These are phyloP conservation scores for Megamerina dolium DNA, from an alignment of 2,888 invertebrate species.

Conservation along the genomic window DNA sequence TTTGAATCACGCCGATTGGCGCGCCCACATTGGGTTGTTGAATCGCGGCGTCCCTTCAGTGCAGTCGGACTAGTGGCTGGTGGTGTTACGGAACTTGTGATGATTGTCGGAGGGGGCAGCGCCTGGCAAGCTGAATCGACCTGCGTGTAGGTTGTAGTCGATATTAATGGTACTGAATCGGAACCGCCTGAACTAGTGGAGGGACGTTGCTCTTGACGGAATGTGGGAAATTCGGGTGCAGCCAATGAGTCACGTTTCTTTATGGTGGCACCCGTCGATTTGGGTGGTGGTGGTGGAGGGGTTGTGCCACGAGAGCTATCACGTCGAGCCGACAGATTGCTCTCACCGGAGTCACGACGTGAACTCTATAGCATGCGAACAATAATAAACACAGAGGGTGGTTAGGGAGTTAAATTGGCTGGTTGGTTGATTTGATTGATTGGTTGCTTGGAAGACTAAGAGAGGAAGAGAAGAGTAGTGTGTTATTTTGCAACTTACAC, in stretches of 20 bases:
- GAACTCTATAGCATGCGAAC: slow-evolving; percentile 32
- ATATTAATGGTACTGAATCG: slow-evolving; percentile 57
- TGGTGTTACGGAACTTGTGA: slow-evolving; percentile 77
- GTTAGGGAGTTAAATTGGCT: slow-evolving; percentile 5
- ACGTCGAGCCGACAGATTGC: slow-evolving; percentile 62
- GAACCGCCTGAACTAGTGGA: slow-evolving; percentile 69
- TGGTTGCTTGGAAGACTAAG: slow-evolving; percentile 5
- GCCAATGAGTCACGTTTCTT: slow-evolving; percentile 57
- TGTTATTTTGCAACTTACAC: slow-evolving; percentile 25
- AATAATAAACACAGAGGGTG: slow-evolving; percentile 3
- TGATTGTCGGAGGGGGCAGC: slow-evolving; percentile 68
- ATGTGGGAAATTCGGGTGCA: slow-evolving; percentile 52
- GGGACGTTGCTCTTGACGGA: slow-evolving; percentile 60
- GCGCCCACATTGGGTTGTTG: slow-evolving; percentile 75
- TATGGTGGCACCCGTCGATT: slow-evolving; percentile 59
- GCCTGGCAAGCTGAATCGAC: slow-evolving; percentile 60
- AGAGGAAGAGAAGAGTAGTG: background rate
- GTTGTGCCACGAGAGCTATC: slow-evolving; percentile 59
- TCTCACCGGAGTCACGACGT: slow-evolving; percentile 62
- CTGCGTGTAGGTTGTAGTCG: slow-evolving; percentile 49
- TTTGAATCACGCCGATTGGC: slow-evolving; percentile 62
- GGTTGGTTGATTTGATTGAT: background rate
- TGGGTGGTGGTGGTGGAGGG: slow-evolving; percentile 51
- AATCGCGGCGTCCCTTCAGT: slow-evolving; percentile 65
- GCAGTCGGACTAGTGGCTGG: slow-evolving; percentile 73